Evolutionary conservation across 35 echinoderm and acorn worm genomes (phyloP), one percentile per base, ranked within the genome.

Genomic region (Strongylocentrotus purpuratus): DNA sequence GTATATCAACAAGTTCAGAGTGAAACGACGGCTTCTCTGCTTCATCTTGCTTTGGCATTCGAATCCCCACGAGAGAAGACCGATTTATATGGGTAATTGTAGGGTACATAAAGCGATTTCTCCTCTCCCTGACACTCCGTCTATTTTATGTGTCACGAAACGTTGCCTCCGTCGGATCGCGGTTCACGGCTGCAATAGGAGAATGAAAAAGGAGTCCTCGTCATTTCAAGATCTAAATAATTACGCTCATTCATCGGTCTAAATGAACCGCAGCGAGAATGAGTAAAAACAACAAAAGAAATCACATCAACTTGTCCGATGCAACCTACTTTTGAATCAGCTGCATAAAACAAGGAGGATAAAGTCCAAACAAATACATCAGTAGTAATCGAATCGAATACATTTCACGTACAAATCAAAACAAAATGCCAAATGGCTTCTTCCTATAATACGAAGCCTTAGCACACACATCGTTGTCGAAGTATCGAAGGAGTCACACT

Each of bases 1-100:
- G 91, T 93, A 93, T 93, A 93, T 93, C 91, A 93, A 93, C 91
- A 93, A 93, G 91, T 93, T 33, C 91, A 93, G 46, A 46, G 91
- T 46, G 45, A 93, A 31, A 33, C 91, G 48, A 32, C 91, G 65
- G 65, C 65, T 78, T n/a, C 65, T 78, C 5, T 78, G 8, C 65
- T 78, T 89, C 45, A 45, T 93, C 31, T 93, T 93, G 46, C 46
- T 93, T 93, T 93, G 91, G 46, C 91, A 93, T 46, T 46, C 33
- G 46, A 93, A 31, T 93, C 91, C 91, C 89, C 45, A 33, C 9
- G 91, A 89, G 87, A 89, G 91, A 48, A 47, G 31, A 33, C 91
- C 91, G 46, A 93, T 31, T 93, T 93, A 41, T 50, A 93, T 93
- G 46, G 91, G 91, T 93, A 93, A 50, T 93, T 93, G 35, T 93